Base-by-base conservation (phyloP, 64 coral and sea anemone species). In the Hydrozoanthus tunicans region DNA sequence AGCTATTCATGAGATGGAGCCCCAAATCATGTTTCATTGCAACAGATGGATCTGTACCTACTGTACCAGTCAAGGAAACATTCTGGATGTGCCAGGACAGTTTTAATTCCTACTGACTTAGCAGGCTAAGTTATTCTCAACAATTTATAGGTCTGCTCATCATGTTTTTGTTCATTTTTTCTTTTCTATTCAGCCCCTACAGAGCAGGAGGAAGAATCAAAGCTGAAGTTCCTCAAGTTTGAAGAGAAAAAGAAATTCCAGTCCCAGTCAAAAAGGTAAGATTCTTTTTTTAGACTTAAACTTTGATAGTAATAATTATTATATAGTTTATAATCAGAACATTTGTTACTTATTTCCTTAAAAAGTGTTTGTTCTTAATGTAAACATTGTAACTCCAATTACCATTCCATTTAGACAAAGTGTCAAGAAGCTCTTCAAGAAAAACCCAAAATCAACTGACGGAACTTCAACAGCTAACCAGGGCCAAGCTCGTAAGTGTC, bases 241-340 rank as follows among this genome's bases (percentile, higher is more conserved):
- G 97, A 99, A 75, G 97, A 99, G 64, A 99, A 99, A 68, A 99
- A 99, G 78, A 99, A 96, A 61, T 95, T 99, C 59, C 91, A 99
- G 55, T 86, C 90, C 71, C 90, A 92, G 9, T 99, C 97, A 7
- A 99, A 99, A 83, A 99, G 92, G 97, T 99, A 99, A 94, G 94
- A 75, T 14, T 15, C 4, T 65, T 74, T 51, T 77, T 4, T 65
- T 5, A 10, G 62, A 59, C 7, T 62, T 83, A 32, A 9, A 6
- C 13, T 12, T 23, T 17, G 5, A 51, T 13, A 17, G 7, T 14
- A 54, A 9, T 56, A 53, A n/a, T 57, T 10, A 5, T 32, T 26
- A 73, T 54, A 78, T 4, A 10, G 9, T 64, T 20, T 81, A 10
- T 58, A 52, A 12, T 23, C 5, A 43, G 58, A 43, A 43, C 32